Percentiles rank a stretch among this genome's conserved stretches.
These are phyloP conservation scores for Cyanocitta stelleri DNA, from an alignment of 2,113 vertebrate genomes.

Conservation along the genomic window DNA sequence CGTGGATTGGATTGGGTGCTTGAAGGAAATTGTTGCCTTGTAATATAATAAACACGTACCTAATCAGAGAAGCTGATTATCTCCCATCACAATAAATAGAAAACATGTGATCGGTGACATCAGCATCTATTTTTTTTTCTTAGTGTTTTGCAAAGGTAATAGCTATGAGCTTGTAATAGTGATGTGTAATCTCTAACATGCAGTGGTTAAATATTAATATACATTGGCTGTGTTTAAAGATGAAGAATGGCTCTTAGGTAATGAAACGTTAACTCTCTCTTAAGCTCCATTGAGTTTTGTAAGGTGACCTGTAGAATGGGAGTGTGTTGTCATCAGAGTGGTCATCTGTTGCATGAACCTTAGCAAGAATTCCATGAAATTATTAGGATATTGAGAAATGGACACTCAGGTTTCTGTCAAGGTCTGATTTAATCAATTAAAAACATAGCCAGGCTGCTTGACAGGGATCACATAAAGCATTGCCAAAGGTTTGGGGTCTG, in stretches of 20 bases:
- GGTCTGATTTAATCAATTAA: slow-evolving; percentile 35
- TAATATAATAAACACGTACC: not conserved
- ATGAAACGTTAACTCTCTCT: not conserved
- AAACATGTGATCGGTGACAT: slow-evolving; percentile 21
- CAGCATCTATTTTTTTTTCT: slow-evolving; percentile 2
- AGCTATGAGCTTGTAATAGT: not conserved
- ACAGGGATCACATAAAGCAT: not conserved
- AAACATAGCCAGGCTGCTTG: not conserved
- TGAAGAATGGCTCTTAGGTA: slow-evolving; percentile 13
- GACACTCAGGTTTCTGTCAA: not conserved
- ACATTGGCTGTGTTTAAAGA: slow-evolving; percentile 30
- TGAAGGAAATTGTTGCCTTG: not conserved
- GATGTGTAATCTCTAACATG: slow-evolving; percentile 11
- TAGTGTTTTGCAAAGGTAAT: not conserved
- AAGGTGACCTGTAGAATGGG: not conserved
- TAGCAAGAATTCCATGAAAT: not conserved
- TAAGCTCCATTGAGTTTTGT: not conserved
- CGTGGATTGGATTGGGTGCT: not conserved
- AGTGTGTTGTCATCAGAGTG: not conserved
- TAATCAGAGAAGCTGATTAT: slow-evolving; percentile 39
- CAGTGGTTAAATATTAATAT: slow-evolving; percentile 60
- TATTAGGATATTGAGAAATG: not conserved
- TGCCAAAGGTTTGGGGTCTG: not conserved
- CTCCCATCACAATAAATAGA: slow-evolving; percentile 17
- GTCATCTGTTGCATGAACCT: not conserved